phyloP scores from a whole-genome alignment of 2,888 invertebrate genomes.

The Eilema griseolum region DNA sequence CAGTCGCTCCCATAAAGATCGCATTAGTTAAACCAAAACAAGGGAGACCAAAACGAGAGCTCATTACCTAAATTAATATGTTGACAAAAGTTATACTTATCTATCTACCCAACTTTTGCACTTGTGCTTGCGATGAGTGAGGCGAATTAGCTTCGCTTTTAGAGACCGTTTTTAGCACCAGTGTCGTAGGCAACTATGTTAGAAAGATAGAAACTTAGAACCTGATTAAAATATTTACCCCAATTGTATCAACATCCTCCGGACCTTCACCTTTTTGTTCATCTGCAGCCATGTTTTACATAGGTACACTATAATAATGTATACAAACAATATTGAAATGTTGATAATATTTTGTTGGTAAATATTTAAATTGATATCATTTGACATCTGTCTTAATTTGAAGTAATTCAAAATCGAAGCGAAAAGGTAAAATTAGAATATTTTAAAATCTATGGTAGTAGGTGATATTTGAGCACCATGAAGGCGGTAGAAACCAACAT shows the following conservation, averaged over 20 bases:
- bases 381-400: neutral
- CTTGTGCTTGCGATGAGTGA: neutral
- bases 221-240: slow-evolving; percentile 59
- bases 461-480: neutral
- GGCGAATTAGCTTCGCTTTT: neutral
- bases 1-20: no score
- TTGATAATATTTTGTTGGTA: neutral
- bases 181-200: neutral
- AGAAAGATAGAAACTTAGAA: neutral
- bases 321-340: neutral
- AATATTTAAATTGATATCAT: neutral
- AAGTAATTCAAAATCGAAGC: neutral
- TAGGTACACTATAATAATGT: neutral
- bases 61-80: no score
- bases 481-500: no score
- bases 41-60: no score
- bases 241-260: slow-evolving; percentile 81
- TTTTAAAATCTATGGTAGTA: neutral
- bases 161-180: neutral
- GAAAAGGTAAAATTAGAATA: neutral
- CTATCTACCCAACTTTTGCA: no score
- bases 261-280: slow-evolving; percentile 73
- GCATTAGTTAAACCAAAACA: no score
- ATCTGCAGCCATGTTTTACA: slow-evolving; percentile 42
- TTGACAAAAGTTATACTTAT: no score